phyloP scores from a whole-genome alignment of 2,888 invertebrate genomes.

The Synanthedon vespiformis region DNA sequence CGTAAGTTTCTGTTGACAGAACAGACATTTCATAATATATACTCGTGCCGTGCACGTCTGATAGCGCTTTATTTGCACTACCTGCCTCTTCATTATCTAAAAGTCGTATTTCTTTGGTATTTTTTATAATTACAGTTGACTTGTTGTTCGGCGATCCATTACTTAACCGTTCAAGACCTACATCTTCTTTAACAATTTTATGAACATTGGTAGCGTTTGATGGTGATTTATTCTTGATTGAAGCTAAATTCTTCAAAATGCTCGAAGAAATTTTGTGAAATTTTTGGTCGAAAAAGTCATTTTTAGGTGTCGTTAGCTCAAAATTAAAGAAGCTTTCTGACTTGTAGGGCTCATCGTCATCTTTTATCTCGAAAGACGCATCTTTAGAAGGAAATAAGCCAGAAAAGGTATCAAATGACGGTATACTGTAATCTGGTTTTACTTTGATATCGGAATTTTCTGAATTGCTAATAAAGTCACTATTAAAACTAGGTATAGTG shows the following conservation, averaged over 20 bases:
- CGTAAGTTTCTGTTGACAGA: conserved; percentile 58
- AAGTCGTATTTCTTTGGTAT: conserved; percentile 65
- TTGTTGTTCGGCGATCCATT: conserved; percentile 59
- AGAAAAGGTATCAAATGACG: conserved; percentile 38
- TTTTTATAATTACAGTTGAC: conserved; percentile 62
- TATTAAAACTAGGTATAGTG: conserved; percentile 56
- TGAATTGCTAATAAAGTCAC: conserved; percentile 26
- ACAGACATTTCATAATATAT: conserved; percentile 65
- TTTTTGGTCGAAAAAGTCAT: conserved; percentile 65
- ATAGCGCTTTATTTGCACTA: conserved; percentile 44
- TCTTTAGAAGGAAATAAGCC: conserved; percentile 38
- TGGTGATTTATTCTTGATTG: conserved; percentile 35
- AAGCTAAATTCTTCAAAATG: conserved; percentile 61
- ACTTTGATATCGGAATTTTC: conserved; percentile 35
- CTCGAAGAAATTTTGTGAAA: conserved; percentile 63
- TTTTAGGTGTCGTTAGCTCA: conserved; percentile 67
- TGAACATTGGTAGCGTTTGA: conserved; percentile 36
- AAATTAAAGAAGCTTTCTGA: conserved; percentile 49
- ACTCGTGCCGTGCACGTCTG: conserved; percentile 63
- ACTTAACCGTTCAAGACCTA: conserved; percentile 51
- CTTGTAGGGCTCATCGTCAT: conserved; percentile 37
- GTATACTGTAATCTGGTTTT: conserved; percentile 36
- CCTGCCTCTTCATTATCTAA: conserved; percentile 54
- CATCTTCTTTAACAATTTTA: conserved; percentile 37
- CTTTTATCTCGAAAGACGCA: conserved; percentile 29